Conservation (phyloP, 1,140 invertebrate species). For the Potamilus streckersoni region DNA sequence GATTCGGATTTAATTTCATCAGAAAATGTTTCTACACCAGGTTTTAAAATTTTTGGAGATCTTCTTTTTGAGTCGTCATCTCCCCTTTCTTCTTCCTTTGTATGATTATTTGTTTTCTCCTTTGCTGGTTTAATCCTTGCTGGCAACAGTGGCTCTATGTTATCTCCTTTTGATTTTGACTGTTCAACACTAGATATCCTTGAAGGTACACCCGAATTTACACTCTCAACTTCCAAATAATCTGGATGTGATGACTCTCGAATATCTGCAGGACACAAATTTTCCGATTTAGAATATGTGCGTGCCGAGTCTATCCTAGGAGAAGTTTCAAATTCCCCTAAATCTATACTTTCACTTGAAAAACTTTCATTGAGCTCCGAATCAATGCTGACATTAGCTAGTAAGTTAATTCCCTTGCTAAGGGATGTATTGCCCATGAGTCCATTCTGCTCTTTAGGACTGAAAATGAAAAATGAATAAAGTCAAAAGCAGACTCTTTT, state of each 20-base stretch:
- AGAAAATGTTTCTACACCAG: too few species aligned
- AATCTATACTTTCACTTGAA: constrained; percentile 46
- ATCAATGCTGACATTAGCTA: constrained; percentile 62
- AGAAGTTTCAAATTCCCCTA: constrained; percentile 37
- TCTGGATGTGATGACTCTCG: constrained; percentile 42
- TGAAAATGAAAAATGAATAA: too few species aligned
- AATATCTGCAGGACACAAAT: constrained; percentile 29
- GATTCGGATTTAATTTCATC: too few species aligned
- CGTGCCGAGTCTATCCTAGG: constrained; percentile 25
- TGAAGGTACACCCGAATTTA: constrained; percentile 39
- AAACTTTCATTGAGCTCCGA: constrained; percentile 51
- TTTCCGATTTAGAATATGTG: not conserved
- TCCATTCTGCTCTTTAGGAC: too few species aligned
- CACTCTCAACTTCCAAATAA: constrained; percentile 54
- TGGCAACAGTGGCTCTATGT: constrained; percentile 68
- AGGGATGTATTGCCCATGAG: too few species aligned
- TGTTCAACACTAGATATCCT: constrained; percentile 9
- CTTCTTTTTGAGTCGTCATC: constrained; percentile 57
- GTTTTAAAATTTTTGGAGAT: constrained; percentile 30
- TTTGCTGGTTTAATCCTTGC: constrained; percentile 73
- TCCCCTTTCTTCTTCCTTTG: constrained; percentile 76
- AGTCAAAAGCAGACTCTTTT: too few species aligned
- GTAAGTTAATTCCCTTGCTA: constrained; percentile 29
- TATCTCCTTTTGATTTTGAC: constrained; percentile 14
- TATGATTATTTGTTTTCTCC: constrained; percentile 74